Evolutionary conservation across 2,888 invertebrate species (phyloP).

Genomic region (Tenthredo amoena): DNA sequence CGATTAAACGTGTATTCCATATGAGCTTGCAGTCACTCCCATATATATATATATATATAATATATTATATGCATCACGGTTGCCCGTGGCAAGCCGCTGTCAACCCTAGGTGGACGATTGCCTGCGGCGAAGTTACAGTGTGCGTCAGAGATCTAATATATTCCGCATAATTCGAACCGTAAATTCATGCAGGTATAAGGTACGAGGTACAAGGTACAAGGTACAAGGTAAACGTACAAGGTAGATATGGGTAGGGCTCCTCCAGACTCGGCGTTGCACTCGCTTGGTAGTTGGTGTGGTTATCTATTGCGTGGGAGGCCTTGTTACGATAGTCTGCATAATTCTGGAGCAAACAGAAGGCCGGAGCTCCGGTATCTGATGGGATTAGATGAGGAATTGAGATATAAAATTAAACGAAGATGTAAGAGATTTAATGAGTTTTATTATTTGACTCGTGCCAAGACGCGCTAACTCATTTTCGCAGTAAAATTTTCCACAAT

Average conservation of each 20-base stretch:
- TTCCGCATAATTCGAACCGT: slow-evolving; percentile 50
- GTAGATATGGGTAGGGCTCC: slow-evolving; percentile 42
- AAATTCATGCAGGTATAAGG: slow-evolving; percentile 49
- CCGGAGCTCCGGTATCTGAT: slow-evolving; percentile 59
- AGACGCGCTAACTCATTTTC: slow-evolving; percentile 9
- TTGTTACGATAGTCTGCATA: slow-evolving; percentile 54
- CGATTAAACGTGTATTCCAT: not conserved
- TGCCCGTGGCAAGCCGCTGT: slow-evolving; percentile 9
- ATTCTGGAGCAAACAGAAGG: slow-evolving; percentile 56
- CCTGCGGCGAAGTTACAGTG: slow-evolving; percentile 14
- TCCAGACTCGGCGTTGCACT: slow-evolving; percentile 5
- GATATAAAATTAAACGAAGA: slow-evolving; percentile 12
- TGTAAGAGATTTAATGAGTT: slow-evolving; percentile 5
- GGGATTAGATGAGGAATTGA: slow-evolving; percentile 54
- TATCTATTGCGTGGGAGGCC: slow-evolving; percentile 44
- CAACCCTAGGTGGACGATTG: slow-evolving; percentile 42
- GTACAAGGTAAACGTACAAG: slow-evolving; percentile 19
- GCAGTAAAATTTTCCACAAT: slow-evolving; percentile 32
- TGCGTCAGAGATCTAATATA: slow-evolving; percentile 47
- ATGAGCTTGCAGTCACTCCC: not conserved
- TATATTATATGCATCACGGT: not conserved
- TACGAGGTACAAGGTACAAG: slow-evolving; percentile 30
- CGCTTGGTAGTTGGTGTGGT: slow-evolving; percentile 20
- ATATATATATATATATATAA: not conserved
- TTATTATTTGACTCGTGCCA: slow-evolving; percentile 22